Evolutionary conservation across 2,888 invertebrate species (phyloP), one percentile per base, ranked within the genome.

Genomic region (Bruchidius siliquastri): DNA sequence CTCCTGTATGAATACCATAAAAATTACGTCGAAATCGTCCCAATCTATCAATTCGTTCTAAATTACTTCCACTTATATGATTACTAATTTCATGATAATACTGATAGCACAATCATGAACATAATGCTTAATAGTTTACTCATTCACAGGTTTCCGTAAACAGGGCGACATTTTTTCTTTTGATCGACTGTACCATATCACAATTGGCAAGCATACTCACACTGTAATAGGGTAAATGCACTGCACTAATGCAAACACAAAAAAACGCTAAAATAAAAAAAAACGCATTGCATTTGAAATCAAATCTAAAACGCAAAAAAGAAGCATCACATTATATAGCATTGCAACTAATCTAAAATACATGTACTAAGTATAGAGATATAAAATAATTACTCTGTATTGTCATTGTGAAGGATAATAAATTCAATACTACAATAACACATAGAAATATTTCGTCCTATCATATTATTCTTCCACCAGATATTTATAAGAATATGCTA

Each of bases 231-330:
- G 49, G 49, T 13, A 49, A 49, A 49, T 49, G 49, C 49, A 49
- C 49, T 49, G 49, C 49, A 49, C 49, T 49, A 49, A 8, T 49
- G 49, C 49, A 49, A 49, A 49, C 75, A 75, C 69, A 71, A 73
- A 75, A 75, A 21, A 69, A 30, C 22, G 49, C 21, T 22, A 20
- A 69, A 73, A 70, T 32, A 20, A 32, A 49, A 73, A 67, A 73
- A 21, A 67, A 73, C 18, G 22, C 67, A 70, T 73, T 20, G 67
- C 18, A n/a, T 26, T 67, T 4, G 32, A 20, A 72, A 22, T 67
- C 49, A 71, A 21, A 20, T 21, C 71, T 73, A 70, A 30, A 70
- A 67, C 71, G 73, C 20, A 49, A 49, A 49, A 49, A 49, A 49
- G 49, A 49, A 49, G 49, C 49, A 49, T 4, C 49, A 49, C 49